These are phyloP conservation scores for Dendronephthya gigantea DNA, from an alignment of 64 coral and sea anemone genomes.

Conservation along the genomic window DNA sequence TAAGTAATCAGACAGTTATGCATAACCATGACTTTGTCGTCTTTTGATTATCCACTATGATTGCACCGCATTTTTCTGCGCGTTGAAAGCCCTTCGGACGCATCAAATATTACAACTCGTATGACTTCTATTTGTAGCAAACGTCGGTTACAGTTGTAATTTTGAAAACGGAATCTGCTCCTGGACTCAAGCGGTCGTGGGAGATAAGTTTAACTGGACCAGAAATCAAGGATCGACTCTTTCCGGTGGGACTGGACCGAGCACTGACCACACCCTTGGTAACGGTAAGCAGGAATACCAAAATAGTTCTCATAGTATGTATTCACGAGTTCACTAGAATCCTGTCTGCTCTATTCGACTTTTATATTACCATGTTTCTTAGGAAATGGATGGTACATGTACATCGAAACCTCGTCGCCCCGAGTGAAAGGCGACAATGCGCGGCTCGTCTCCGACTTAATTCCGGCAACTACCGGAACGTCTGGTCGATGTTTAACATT, in stretches of 20 bases:
- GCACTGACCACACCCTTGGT: slow-evolving; percentile 24
- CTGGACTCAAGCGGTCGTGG: slow-evolving; percentile 18
- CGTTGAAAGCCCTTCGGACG: neutral
- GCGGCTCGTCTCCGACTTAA: neutral
- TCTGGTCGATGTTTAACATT: neutral
- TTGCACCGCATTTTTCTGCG: too few relatives aligned
- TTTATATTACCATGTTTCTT: too few relatives aligned
- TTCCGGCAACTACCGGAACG: neutral
- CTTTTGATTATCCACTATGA: too few relatives aligned
- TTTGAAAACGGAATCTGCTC: slow-evolving; percentile 38
- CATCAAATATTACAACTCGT: neutral
- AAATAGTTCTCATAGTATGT: neutral
- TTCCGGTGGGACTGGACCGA: slow-evolving; percentile 37
- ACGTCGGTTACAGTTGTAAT: neutral
- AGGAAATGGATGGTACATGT: neutral
- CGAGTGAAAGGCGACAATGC: neutral
- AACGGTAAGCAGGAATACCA: neutral
- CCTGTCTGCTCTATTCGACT: neutral
- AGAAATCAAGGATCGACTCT: slow-evolving; percentile 18
- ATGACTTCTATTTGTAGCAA: neutral
- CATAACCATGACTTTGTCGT: too few relatives aligned
- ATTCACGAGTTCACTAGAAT: neutral
- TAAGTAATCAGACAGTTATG: neutral
- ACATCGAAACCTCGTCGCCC: neutral
- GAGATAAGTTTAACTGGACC: slow-evolving; percentile 51